phyloP scores from a whole-genome alignment of 2,888 invertebrate genomes.

The Altica lythri region DNA sequence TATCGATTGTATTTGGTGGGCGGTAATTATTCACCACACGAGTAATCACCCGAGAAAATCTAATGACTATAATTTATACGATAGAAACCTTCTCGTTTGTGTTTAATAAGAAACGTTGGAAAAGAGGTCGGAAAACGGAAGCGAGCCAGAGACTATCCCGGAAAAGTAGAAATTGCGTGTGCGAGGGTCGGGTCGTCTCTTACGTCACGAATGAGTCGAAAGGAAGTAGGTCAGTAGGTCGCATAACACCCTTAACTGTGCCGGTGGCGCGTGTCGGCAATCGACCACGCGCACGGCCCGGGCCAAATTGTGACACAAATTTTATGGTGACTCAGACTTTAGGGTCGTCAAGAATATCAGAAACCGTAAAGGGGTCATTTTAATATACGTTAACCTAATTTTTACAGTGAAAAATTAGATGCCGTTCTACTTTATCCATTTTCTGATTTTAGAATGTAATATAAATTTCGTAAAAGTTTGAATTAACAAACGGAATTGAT shows the following conservation, averaged over 20 bases:
- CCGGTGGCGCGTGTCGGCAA: constrained; percentile 18
- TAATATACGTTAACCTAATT: constrained; percentile 11
- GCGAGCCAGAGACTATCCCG: constrained; percentile 21
- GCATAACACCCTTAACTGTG: constrained; percentile 20
- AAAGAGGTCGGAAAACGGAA: constrained; percentile 14
- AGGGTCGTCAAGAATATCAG: no score
- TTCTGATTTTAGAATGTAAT: no score
- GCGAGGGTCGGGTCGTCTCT: constrained; percentile 30
- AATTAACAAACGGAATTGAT: no score
- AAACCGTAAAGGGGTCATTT: not conserved
- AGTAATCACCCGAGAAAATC: not conserved
- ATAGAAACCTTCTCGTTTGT: not conserved
- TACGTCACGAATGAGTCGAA: constrained; percentile 28
- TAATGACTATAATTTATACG: constrained; percentile 2
- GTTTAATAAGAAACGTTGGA: not conserved
- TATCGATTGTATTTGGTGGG: no score
- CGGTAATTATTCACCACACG: no score
- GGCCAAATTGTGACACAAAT: not conserved
- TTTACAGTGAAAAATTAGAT: not conserved
- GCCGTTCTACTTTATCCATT: not conserved
- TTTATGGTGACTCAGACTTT: constrained; percentile 4
- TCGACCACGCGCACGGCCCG: constrained; percentile 5
- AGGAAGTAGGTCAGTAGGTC: constrained; percentile 36
- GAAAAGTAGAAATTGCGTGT: constrained; percentile 33
- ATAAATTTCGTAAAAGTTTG: no score